A percentile compares a stretch with the other conserved stretches of the same genome.
Conservation (phyloP, 2,888 invertebrate genomes). For the Synanthedon andrenaeformis region DNA sequence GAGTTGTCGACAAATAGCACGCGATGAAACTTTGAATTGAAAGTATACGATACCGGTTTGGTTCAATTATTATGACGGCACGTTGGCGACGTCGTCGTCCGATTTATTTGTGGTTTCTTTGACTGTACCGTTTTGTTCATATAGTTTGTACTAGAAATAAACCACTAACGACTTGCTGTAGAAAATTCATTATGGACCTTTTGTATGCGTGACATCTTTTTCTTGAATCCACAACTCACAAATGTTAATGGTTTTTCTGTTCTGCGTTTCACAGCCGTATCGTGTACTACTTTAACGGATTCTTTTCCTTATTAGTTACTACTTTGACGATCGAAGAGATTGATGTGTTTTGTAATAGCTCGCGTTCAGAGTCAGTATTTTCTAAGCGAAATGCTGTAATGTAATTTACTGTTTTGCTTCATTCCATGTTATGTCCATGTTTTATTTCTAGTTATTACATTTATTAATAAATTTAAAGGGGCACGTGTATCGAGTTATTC, state of each 20-base stretch:
- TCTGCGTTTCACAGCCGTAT: neutral
- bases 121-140: neutral
- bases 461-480: neutral
- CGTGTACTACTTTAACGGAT: neutral
- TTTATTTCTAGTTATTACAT: neutral
- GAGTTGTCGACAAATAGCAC: constrained; percentile 1
- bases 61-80: neutral
- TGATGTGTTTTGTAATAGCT: neutral
- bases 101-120: neutral
- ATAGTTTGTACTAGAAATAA: neutral
- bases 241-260: neutral
- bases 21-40: constrained; percentile 1
- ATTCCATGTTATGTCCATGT: neutral
- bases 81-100: neutral
- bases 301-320: neutral
- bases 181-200: neutral
- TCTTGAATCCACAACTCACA: neutral
- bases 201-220: constrained; percentile 1
- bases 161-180: neutral
- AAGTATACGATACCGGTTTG: no score
- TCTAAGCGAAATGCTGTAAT: no score
- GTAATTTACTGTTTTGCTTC: neutral
- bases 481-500: no score
- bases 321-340: neutral
- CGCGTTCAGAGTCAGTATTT: neutral